Evolutionary conservation across 2,888 invertebrate species (phyloP), one percentile per base, ranked within the genome.

Genomic region (Zygothrica quintamaculata): DNA sequence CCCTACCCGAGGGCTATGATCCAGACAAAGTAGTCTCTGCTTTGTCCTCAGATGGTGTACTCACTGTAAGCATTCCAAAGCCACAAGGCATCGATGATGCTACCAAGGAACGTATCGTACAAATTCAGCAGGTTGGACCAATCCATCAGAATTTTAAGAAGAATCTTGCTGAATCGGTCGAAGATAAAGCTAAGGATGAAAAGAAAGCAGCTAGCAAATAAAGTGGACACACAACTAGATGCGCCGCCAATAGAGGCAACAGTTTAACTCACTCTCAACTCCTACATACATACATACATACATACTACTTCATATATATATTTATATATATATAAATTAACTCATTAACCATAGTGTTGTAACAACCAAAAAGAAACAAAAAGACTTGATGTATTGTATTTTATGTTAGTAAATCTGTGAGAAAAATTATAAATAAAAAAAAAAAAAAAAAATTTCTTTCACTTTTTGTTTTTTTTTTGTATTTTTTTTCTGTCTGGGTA

Each of bases 1-100:
- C 93, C 9, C 88, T 97, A 47, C 96, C 97, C 0, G 93, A 94
- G 77, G 95, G 94, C 0, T 95, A 95, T 58, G 95, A 96, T 57
- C 92, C 95, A 2, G 94, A 94, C 55, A 92, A 94, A 34, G 94
- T 96, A 1, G 93, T 94, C 58, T 96, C 96, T 4, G 94, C 93
- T 16, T 91, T 96, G 26, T 95, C 96, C 22, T 93, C 94, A 1
- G 96, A 96, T 77, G 96, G 96, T 1, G 93, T 96, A 59, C 89
- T 96, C 68, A 93, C 93, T 22, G 91, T 96, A 93, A 96, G 34
- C 93, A 93, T 81, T 94, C 95, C 95, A 0, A 85, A 85, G 44
- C 95, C 95, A 44, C 92, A 89, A 70, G 84, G 90, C 50, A 89
- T 69, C 22, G 84, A 88, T 48, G 82, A 88, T 16, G 71, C 84